A percentile compares a stretch with the other conserved stretches of the same genome.
Evolutionary conservation across 2,888 invertebrate genomes (phyloP).

Genomic region (Allolobophora icterica): DNA sequence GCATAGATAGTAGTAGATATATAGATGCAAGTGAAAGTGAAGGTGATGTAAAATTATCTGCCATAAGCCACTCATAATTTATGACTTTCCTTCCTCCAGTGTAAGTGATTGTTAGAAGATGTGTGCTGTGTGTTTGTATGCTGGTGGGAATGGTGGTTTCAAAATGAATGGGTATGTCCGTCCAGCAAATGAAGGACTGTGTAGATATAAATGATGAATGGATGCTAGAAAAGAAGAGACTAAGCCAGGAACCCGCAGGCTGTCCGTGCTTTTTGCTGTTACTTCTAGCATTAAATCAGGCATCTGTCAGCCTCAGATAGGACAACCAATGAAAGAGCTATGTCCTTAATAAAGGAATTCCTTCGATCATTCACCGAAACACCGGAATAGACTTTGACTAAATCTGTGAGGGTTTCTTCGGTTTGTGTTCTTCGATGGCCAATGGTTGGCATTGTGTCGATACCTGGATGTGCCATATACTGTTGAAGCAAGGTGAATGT

Average conservation of each 20-base stretch:
- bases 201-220: neutral
- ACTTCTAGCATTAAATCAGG: neutral
- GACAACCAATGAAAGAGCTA: neutral
- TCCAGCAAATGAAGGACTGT: neutral
- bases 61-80: neutral
- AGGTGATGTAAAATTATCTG: conserved; percentile 8
- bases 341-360: neutral
- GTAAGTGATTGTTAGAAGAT: neutral
- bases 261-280: neutral
- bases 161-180: neutral
- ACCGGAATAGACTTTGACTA: neutral
- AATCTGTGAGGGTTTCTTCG: neutral
- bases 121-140: neutral
- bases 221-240: neutral
- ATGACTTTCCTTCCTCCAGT: neutral
- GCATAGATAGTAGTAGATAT: too few species aligned
- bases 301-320: neutral
- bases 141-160: neutral
- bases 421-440: neutral
- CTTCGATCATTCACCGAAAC: neutral
- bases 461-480: neutral
- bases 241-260: neutral
- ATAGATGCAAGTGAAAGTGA: neutral
- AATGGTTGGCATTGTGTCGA: neutral
- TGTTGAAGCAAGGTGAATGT: neutral